Evolutionary conservation across 2,113 vertebrate genomes (phyloP).

Genomic region (Laticauda colubrina): DNA sequence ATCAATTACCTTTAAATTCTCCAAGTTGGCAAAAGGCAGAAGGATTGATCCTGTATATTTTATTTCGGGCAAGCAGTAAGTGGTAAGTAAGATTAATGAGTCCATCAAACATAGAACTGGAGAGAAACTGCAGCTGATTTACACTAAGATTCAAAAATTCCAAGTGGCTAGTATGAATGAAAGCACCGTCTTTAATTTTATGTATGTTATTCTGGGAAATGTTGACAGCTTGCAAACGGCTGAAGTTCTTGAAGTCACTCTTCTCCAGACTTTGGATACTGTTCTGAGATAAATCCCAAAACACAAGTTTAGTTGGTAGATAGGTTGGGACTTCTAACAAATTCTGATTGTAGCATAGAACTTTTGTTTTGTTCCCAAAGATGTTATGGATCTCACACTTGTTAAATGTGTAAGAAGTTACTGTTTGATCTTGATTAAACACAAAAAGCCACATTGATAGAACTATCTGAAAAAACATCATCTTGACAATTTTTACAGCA

Average conservation of each 20-base stretch:
- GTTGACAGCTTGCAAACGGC: constrained; percentile 45
- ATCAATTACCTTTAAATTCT: constrained; percentile 48
- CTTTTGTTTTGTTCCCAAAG: constrained; percentile 9
- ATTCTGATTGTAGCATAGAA: constrained; percentile 30
- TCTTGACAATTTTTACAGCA: not conserved
- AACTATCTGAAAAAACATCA: constrained; percentile 13
- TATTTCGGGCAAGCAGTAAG: constrained; percentile 45
- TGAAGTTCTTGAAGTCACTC: constrained; percentile 44
- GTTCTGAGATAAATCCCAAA: constrained; percentile 60
- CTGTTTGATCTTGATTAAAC: constrained; percentile 8
- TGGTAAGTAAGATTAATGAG: constrained; percentile 29
- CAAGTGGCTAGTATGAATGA: constrained; percentile 41
- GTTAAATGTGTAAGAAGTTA: constrained; percentile 15
- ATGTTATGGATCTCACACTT: constrained; percentile 32
- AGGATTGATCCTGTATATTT: constrained; percentile 38
- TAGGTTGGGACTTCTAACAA: constrained; percentile 49
- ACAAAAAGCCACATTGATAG: constrained; percentile 6
- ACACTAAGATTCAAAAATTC: constrained; percentile 50
- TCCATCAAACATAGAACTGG: constrained; percentile 39
- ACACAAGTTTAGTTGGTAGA: constrained; percentile 50
- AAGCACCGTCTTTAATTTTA: constrained; percentile 39
- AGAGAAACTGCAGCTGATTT: constrained; percentile 47
- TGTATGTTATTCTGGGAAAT: constrained; percentile 50
- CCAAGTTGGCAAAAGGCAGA: constrained; percentile 45
- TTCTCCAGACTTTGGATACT: constrained; percentile 43